phyloP scores from a whole-genome alignment of 2,797 vertebrate species.

The Danio jaintianensis region DNA sequence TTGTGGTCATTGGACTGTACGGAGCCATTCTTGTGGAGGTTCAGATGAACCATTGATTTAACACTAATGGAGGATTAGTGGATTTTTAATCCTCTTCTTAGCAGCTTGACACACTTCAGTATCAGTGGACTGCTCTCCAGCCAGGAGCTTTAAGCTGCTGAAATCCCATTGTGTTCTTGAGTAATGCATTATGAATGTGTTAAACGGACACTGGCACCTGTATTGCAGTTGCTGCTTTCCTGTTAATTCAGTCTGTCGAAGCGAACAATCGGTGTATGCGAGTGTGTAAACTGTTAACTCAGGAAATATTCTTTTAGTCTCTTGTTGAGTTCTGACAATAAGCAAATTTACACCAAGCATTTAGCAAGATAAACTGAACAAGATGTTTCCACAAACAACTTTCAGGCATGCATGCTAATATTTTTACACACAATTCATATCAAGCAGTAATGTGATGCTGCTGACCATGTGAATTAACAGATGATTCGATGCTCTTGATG shows the following conservation, averaged over 20 bases:
- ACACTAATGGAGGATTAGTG: conserved; percentile 53
- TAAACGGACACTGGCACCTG: background rate
- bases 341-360: background rate
- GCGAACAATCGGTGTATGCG: background rate
- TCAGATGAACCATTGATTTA: conserved; percentile 47
- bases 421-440: background rate
- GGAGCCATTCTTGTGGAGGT: conserved; percentile 28
- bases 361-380: conserved; percentile 7
- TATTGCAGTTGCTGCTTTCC: background rate
- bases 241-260: conserved; percentile 12
- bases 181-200: conserved; percentile 6
- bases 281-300: conserved; percentile 5
- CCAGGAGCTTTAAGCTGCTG: conserved; percentile 34
- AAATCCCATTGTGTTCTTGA: conserved; percentile 35
- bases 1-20: conserved; percentile 24
- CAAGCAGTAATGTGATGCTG: background rate
- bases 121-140: background rate
- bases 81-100: conserved; percentile 43
- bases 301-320: background rate
- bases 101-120: conserved; percentile 25
- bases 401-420: background rate
- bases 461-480: background rate
- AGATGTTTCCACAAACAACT: background rate
- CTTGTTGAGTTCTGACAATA: background rate
- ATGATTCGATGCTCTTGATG: background rate